These are phyloP conservation scores for Bugulina stolonifera DNA, from an alignment of 2,888 invertebrate species.

Conservation along the genomic window DNA sequence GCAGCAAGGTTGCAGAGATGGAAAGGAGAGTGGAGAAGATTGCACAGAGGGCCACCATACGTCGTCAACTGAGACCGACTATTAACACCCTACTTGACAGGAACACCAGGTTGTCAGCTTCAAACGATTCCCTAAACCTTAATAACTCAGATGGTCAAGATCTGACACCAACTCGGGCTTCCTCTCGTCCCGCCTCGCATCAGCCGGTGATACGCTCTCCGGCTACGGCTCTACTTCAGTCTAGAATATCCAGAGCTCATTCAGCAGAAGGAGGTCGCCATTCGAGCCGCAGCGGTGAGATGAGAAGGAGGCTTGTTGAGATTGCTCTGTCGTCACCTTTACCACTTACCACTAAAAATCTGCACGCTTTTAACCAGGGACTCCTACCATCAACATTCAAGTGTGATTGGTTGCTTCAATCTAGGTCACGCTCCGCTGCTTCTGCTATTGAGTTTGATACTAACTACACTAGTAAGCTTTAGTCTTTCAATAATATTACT, in stretches of 20 bases:
- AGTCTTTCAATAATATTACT: too few relatives aligned
- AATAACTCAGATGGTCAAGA: too few relatives aligned
- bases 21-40: slow-evolving; percentile 16
- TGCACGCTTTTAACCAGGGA: neutral
- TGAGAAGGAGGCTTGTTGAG: neutral
- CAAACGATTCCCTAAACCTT: neutral
- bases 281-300: neutral
- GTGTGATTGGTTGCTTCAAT: neutral
- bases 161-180: neutral
- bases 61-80: neutral
- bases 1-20: neutral
- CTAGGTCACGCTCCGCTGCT: neutral
- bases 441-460: neutral
- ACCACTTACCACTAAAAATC: neutral
- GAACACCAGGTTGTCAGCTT: neutral
- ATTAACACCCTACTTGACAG: neutral
- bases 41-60: neutral
- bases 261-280: neutral
- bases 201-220: neutral
- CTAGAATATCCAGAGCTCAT: neutral
- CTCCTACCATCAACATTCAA: neutral
- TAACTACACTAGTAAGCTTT: neutral
- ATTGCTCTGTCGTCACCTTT: neutral
- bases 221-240: neutral
- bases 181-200: neutral